These are phyloP conservation scores for Corythucha ciliata DNA, from an alignment of 2,888 invertebrate species.

Conservation along the genomic window DNA sequence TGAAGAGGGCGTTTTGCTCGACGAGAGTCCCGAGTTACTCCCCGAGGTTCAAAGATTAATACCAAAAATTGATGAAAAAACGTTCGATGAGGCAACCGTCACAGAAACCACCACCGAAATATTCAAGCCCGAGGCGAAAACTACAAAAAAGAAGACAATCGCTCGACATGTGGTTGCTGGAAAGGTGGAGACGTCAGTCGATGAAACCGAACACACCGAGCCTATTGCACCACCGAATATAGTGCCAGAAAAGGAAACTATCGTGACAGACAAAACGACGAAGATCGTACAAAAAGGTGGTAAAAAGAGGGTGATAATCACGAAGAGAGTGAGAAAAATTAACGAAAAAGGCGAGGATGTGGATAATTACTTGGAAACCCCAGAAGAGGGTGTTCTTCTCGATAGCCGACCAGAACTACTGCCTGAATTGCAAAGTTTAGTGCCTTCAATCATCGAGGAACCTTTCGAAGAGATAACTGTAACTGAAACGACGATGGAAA, in stretches of 20 bases:
- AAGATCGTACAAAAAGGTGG: neutral
- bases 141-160: constrained; percentile 28
- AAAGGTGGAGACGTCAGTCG: constrained; percentile 29
- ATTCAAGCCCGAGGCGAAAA: constrained; percentile 16
- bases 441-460: constrained; percentile 35
- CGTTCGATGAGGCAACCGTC: constrained; percentile 43
- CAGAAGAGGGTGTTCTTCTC: too few relatives aligned
- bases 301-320: too few relatives aligned
- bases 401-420: constrained; percentile 36
- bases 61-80: constrained; percentile 35
- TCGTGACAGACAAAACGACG: constrained; percentile 1
- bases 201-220: constrained; percentile 24
- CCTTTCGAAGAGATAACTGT: constrained; percentile 43
- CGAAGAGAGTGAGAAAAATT: constrained; percentile 36
- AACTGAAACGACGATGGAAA: constrained; percentile 38
- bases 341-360: too few relatives aligned
- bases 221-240: constrained; percentile 7
- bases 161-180: constrained; percentile 32
- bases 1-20: constrained; percentile 15
- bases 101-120: constrained; percentile 38
- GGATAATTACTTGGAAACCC: too few relatives aligned
- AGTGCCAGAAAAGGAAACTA: neutral
- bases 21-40: constrained; percentile 35
- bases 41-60: constrained; percentile 38
- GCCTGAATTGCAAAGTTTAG: constrained; percentile 38